Evolutionary conservation across 2,888 invertebrate species (phyloP).

Genomic region (Cybosia mesomella): DNA sequence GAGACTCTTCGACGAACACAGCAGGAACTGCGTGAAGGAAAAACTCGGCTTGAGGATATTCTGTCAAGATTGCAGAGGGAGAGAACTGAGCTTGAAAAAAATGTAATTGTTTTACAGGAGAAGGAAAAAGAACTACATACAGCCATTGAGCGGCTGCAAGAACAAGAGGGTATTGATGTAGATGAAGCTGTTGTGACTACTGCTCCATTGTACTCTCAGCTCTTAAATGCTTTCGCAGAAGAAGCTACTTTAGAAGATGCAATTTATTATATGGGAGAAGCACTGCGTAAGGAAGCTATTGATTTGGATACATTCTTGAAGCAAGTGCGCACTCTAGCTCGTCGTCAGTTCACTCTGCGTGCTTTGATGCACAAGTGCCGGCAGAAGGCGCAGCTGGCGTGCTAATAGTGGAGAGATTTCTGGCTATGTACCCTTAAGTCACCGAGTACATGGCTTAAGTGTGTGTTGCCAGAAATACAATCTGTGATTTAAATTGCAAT

Average conservation of each 20-base stretch:
- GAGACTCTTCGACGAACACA: constrained; percentile 95
- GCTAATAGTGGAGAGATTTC: constrained; percentile 78
- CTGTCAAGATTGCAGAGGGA: constrained; percentile 92
- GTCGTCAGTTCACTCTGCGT: constrained; percentile 97
- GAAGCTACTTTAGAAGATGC: constrained; percentile 99
- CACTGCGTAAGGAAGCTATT: constrained; percentile 95
- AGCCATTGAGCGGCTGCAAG: constrained; percentile 91
- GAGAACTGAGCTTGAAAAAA: constrained; percentile 93
- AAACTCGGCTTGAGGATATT: constrained; percentile 93
- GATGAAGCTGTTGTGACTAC: constrained; percentile 99
- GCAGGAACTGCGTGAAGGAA: constrained; percentile 94
- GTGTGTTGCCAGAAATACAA: constrained; percentile 39
- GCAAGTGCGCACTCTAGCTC: constrained; percentile 97
- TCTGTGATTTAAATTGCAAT: constrained; percentile 48
- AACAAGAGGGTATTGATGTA: constrained; percentile 94
- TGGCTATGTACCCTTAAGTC: constrained; percentile 48
- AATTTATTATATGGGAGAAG: constrained; percentile 99
- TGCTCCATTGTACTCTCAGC: constrained; percentile 98
- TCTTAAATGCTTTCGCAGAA: constrained; percentile 97
- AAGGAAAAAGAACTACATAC: constrained; percentile 95
- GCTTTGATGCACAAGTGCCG: constrained; percentile 99
- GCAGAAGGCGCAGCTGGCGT: constrained; percentile 95
- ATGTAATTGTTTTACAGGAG: constrained; percentile 93
- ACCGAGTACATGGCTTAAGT: constrained; percentile 12
- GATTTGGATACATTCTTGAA: constrained; percentile 98